Evolutionary conservation across 2,113 vertebrate species (phyloP).

Genomic region (Xyliphius kryptos): DNA sequence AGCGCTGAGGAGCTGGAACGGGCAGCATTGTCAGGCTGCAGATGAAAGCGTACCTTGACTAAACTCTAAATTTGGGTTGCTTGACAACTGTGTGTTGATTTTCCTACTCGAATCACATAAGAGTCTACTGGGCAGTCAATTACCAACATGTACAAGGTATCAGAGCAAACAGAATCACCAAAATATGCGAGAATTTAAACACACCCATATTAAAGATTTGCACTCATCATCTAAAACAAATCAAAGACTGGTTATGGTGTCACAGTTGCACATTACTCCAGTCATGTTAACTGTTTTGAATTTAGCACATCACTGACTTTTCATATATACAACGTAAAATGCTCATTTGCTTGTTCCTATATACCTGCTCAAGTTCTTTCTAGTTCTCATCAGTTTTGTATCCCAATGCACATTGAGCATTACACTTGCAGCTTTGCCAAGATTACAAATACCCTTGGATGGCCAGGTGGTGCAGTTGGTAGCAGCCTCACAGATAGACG

Average conservation of each 20-base stretch:
- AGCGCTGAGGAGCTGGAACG: constrained; percentile 11
- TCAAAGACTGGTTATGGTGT: neutral
- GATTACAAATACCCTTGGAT: too few relatives aligned
- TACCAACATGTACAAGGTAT: constrained; percentile 1
- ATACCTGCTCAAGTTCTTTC: neutral
- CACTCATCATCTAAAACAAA: neutral
- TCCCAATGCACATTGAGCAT: too few relatives aligned
- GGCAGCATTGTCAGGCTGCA: neutral
- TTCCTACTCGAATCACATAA: neutral
- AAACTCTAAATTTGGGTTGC: constrained; percentile 2
- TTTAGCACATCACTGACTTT: neutral
- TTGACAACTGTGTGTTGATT: constrained; percentile 4
- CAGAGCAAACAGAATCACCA: neutral
- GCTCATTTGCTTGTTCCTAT: neutral
- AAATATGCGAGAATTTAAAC: neutral
- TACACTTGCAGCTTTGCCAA: too few relatives aligned
- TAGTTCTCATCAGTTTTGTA: neutral
- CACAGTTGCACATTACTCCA: neutral
- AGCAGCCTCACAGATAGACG: too few relatives aligned
- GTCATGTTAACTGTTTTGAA: neutral
- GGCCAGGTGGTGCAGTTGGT: too few relatives aligned
- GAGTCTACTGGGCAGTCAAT: neutral
- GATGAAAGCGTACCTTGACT: constrained; percentile 6
- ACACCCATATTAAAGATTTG: neutral
- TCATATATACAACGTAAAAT: neutral